Evolutionary conservation across 2,113 vertebrate genomes (phyloP), one percentile per base, ranked within the genome.

Genomic region (Andinoacara biseriatus): DNA sequence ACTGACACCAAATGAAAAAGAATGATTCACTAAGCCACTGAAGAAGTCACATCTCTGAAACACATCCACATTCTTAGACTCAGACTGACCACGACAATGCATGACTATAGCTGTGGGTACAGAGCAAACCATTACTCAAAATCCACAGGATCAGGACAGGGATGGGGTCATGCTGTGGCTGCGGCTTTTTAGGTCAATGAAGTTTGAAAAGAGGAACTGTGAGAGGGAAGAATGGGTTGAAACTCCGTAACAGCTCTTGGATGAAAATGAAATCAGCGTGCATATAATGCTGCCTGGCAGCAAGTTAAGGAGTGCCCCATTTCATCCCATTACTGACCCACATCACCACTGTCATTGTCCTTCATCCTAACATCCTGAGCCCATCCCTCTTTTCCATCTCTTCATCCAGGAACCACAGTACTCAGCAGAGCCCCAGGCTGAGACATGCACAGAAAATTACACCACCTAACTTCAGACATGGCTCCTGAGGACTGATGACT

Each of bases 101-200:
- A 56, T 52, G 85, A 86, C 84, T 75, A 22, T 61, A 59, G 80
- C 86, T 60, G 81, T 58, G 86, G n/a, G 46, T 74, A 15, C 78
- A 74, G 74, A 63, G 72, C 63, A 74, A 78, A 54, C 58, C 81
- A 81, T 82, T 81, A 86, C 57, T 85, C 63, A 81, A 79, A 82
- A 75, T 17, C 20, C 54, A 75, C 29, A 33, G 54, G 61, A 58
- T 29, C 20, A 6, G 17, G 33, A 82, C 1, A 17, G 43, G 31
- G 58, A 58, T 4, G 62, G 49, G 54, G 83, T 83, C 80, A 75
- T 40, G 62, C 86, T 84, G 88, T 79, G 79, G 78, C 54, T 80
- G 74, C 76, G 84, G 22, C 15, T 89, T 91, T 92, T 82, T 81
- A 90, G 86, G 91, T 92, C 90, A 93, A 10, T 17, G 77, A 74